Percentiles rank a stretch among this genome's conserved stretches.
Conservation (phyloP, 1,140 invertebrate species). For the Nixonia krombeini region DNA sequence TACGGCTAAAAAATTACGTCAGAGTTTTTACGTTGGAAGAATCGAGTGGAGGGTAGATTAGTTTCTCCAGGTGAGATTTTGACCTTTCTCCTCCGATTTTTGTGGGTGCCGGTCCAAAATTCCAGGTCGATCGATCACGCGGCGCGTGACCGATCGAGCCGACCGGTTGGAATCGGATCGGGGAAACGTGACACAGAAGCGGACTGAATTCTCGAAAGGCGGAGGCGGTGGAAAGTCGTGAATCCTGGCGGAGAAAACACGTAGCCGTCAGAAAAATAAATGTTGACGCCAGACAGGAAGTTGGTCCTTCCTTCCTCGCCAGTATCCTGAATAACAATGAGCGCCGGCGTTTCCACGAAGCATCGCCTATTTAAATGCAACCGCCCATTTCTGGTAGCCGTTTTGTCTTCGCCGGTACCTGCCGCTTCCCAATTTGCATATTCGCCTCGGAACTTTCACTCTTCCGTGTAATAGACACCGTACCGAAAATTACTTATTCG, state of each 20-base stretch:
- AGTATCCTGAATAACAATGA: slow-evolving; percentile 68
- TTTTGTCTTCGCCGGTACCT: slow-evolving; percentile 1
- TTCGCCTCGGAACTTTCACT: background rate
- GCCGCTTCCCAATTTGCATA: background rate
- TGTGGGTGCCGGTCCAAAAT: too few relatives aligned
- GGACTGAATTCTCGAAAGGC: background rate
- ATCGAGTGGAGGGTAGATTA: too few relatives aligned
- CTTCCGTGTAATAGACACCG: background rate
- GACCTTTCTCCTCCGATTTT: too few relatives aligned
- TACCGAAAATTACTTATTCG: background rate
- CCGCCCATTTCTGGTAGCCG: background rate
- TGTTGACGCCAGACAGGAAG: slow-evolving; percentile 56
- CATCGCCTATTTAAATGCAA: slow-evolving; percentile 52
- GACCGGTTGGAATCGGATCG: too few relatives aligned
- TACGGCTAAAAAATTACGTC: too few relatives aligned
- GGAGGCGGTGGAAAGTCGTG: slow-evolving; percentile 22
- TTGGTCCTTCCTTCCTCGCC: slow-evolving; percentile 58
- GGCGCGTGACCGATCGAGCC: too few relatives aligned
- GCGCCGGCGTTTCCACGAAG: slow-evolving; percentile 50
- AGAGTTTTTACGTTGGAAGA: too few relatives aligned
- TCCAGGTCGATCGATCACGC: too few relatives aligned
- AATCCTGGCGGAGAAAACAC: slow-evolving; percentile 14
- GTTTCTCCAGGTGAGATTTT: too few relatives aligned
- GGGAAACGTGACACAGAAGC: too few relatives aligned
- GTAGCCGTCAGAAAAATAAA: slow-evolving; percentile 9